Percentiles rank a stretch among this genome's conserved stretches.
phyloP scores from a whole-genome alignment of 1,140 invertebrate species.

The Chrysomallon squamiferum region DNA sequence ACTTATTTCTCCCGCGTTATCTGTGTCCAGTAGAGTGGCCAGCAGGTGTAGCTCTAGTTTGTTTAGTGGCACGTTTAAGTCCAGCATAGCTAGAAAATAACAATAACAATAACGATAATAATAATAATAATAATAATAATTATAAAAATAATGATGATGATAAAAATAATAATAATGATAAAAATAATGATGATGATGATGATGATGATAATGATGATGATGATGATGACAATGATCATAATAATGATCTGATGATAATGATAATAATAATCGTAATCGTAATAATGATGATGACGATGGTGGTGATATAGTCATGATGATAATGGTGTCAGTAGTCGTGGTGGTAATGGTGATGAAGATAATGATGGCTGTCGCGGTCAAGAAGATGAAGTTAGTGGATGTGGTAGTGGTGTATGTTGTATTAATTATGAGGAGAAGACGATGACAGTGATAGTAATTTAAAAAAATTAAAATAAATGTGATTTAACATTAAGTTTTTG shows the following conservation, averaged over 20 bases:
- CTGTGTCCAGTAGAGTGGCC: constrained; percentile 47
- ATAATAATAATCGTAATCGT: too few relatives aligned
- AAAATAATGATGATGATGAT: too few relatives aligned
- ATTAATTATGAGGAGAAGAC: not conserved
- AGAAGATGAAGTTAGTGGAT: not conserved
- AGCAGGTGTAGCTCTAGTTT: constrained; percentile 49
- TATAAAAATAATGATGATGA: not conserved
- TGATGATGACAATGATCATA: too few relatives aligned
- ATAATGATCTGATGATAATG: too few relatives aligned
- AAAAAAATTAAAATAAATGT: not conserved
- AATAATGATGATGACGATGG: not conserved
- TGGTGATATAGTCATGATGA: not conserved
- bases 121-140: not conserved
- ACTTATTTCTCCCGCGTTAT: constrained; percentile 50
- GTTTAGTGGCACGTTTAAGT: constrained; percentile 47
- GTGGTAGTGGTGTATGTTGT: not conserved
- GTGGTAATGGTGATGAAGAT: not conserved
- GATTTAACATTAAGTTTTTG: not conserved
- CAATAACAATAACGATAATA: not conserved
- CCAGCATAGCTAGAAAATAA: constrained; percentile 48
- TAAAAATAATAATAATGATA: too few relatives aligned
- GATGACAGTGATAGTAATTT: not conserved
- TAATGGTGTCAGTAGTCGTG: too few relatives aligned
- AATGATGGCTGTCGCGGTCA: not conserved
- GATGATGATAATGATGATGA: too few relatives aligned